Percentiles rank a stretch among this genome's conserved stretches.
Conservation (phyloP, 64 coral and sea anemone genomes). For the Catalaphyllia jardinei region DNA sequence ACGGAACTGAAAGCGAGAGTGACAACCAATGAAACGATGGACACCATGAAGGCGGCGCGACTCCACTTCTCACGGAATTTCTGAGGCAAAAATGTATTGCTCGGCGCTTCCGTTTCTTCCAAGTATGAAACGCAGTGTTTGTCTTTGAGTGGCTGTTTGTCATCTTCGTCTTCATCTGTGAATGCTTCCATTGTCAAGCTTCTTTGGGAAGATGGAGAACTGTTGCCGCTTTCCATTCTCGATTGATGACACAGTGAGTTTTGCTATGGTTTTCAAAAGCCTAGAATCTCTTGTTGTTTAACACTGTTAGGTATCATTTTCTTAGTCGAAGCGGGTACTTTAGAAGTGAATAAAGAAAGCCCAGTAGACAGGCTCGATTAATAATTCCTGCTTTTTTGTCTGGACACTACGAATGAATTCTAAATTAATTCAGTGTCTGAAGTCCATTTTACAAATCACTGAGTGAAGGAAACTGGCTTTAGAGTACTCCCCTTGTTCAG, state of each 20-base stretch:
- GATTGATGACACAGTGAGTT: neutral
- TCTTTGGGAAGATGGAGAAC: conserved; percentile 21
- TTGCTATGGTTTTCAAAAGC: neutral
- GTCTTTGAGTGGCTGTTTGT: conserved; percentile 6
- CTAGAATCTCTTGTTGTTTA: neutral
- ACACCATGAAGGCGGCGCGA: conserved; percentile 56
- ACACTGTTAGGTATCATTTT: neutral
- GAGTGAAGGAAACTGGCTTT: no score
- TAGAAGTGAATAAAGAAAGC: no score
- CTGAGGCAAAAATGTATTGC: conserved; percentile 25
- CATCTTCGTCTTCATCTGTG: conserved; percentile 15
- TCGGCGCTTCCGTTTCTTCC: conserved; percentile 40
- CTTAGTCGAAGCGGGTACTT: no score
- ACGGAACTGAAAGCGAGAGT: conserved; percentile 56
- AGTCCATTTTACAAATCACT: no score
- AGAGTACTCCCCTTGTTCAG: no score
- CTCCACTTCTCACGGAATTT: conserved; percentile 70
- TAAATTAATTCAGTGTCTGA: no score
- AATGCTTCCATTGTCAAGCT: conserved; percentile 32
- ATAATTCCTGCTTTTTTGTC: no score
- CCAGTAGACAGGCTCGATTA: no score
- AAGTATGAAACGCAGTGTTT: conserved; percentile 65
- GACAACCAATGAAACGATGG: conserved; percentile 33
- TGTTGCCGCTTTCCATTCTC: conserved; percentile 1
- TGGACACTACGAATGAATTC: no score